Evolutionary conservation across 2,888 invertebrate species (phyloP), one percentile per base, ranked within the genome.

Genomic region (Pandemis cinnamomeana): DNA sequence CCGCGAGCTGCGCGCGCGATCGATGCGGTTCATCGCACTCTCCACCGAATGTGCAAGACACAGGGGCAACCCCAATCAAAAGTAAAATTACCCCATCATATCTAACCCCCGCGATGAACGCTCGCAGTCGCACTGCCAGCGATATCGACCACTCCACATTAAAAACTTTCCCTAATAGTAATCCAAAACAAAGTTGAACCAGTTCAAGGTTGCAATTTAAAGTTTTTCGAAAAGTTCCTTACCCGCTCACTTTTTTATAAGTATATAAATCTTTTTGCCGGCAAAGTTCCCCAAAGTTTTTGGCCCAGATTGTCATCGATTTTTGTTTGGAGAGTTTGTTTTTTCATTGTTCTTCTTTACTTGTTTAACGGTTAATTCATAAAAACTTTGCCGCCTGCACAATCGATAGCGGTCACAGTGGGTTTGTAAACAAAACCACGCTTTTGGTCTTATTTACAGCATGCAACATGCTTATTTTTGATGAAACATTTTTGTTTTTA

Each of bases 131-230:
- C 84, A 84, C 60, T 67, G 51, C 27, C 58, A 67, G 48, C 73
- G 48, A 73, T 83, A 86, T 89, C 88, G 89, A 90, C 89, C 87
- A 87, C 85, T 86, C 89, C 86, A 86, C 87, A 88, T 90, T 91
- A 89, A 91, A 90, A 92, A 91, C 90, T 89, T 88, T 86, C 84
- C 86, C 92, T 93, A 93, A 91, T 94, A 94, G 91, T 94, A 93
- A 94, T 93, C 93, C 89, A 85, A 92, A 93, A 91, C 93, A 92
- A 93, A 94, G 90, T 93, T 93, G 86, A 86, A 84, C 82, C 90
- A 87, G 94, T 94, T 94, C 94, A 94, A 94, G 94, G 94, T 92
- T 94, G 94, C 94, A 94, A 94, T 94, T 94, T 94, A 94, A 94
- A 94, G 94, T 94, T 94, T 94, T 94, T 92, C 91, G 90, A 91